phyloP scores from a whole-genome alignment of 2,113 vertebrate genomes.

The Erpornis zantholeuca region DNA sequence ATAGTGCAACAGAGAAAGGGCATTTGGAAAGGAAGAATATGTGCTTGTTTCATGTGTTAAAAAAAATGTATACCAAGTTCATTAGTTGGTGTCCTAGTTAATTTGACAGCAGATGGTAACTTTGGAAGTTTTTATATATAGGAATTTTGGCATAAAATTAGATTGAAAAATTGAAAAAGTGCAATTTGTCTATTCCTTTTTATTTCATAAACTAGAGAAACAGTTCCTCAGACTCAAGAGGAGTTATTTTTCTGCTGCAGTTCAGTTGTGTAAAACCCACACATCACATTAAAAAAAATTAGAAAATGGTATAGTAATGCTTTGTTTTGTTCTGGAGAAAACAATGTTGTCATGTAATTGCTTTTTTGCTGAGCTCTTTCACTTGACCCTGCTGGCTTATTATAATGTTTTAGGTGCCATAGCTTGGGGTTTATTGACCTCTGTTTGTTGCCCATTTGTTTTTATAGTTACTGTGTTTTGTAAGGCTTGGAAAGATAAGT shows the following conservation, averaged over 20 bases:
- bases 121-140: neutral
- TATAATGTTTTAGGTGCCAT: neutral
- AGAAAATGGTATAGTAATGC: neutral
- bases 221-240: neutral
- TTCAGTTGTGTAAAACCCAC: neutral
- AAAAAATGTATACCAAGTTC: neutral
- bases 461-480: neutral
- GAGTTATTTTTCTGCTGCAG: constrained; percentile 11
- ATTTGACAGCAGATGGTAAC: constrained; percentile 7
- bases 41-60: neutral
- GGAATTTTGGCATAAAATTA: neutral
- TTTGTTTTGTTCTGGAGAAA: neutral
- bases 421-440: neutral
- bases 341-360: neutral
- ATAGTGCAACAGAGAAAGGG: neutral
- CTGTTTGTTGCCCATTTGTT: neutral
- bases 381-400: constrained; percentile 16
- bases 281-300: neutral
- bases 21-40: neutral
- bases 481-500: neutral
- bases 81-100: neutral
- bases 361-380: constrained; percentile 8
- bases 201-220: constrained; percentile 1
- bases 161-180: neutral
- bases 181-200: neutral